Base-by-base conservation (phyloP, 2,888 invertebrate genomes). In the Stenurella melanura region DNA sequence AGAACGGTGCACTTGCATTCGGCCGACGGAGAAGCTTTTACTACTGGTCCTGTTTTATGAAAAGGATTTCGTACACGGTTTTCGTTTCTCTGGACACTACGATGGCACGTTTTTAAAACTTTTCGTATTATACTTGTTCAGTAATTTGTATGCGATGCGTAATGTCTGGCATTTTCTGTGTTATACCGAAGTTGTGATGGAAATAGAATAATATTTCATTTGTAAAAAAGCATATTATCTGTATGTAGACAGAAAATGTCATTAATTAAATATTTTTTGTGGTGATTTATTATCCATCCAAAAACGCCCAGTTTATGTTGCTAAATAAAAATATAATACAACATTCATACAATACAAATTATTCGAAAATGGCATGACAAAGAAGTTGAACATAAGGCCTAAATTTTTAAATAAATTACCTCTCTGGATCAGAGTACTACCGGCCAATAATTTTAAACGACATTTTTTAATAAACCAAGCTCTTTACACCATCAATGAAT, bases 1-100 rank as follows among this genome's bases (percentile, higher is more conserved):
- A 76, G 76, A 71, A 74, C 75, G 80, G 58, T 75, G 76, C 75
- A 75, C 21, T 61, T 75, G 76, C 75, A 75, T 38, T 61, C 68
- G 50, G 70, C 71, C 69, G 57, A 67, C 71, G 74, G 77, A 73
- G 72, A 54, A 72, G 70, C 58, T 60, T 18, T 38, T 15, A 15
- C 30, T 21, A 34, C 15, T 57, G 30, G 57, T 17, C 34, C 30
- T 69, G 30, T 69, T 38, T 57, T 19, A 26, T n/a, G 50, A 50
- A 50, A 50, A 50, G 19, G 61, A 26, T 30, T 61, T 30, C 10
- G 60, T 60, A 26, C 7, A 26, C 6, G 21, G 60, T 26, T 38
- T 50, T 50, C n/a, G 50, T 50, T 50, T 6, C 50, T 1, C 50
- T 50, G 50, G 50, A 50, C 50, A n/a, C 50, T 50, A 7, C 50